phyloP scores from a whole-genome alignment of 2,888 invertebrate species.

The Stenchaetothrips biformis region DNA sequence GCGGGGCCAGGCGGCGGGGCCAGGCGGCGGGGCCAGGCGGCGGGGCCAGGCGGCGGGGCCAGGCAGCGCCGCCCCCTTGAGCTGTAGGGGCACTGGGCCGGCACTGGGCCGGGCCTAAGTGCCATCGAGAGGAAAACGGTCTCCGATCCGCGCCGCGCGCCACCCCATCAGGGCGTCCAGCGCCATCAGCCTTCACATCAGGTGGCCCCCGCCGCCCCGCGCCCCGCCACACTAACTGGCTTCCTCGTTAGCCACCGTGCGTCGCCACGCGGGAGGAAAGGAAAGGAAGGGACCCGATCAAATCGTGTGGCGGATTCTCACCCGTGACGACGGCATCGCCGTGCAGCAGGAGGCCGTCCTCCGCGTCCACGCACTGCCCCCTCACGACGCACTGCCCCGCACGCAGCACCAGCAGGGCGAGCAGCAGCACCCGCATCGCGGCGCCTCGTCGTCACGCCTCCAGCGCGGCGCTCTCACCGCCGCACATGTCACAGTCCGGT shows the following conservation, averaged over 20 bases:
- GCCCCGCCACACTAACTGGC: no score
- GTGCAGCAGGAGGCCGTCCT: slow-evolving; percentile 27
- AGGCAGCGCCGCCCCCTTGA: not conserved
- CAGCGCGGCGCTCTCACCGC: not conserved
- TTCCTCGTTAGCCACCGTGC: no score
- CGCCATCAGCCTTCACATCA: not conserved
- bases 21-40: not conserved
- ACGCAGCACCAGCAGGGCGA: not conserved
- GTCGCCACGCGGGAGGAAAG: no score
- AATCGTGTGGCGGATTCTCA: slow-evolving; percentile 25
- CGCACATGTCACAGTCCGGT: not conserved
- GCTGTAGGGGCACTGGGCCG: not conserved
- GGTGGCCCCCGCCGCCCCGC: not conserved
- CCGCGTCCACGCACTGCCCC: not conserved
- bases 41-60: not conserved
- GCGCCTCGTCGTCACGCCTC: not conserved
- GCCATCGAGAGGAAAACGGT: no score
- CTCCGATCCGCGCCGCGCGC: not conserved
- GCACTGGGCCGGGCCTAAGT: no score
- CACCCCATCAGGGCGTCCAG: not conserved
- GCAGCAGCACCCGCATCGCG: not conserved
- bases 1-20: not conserved
- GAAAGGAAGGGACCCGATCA: not conserved
- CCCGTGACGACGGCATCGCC: slow-evolving; percentile 38
- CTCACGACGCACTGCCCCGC: not conserved